Percentiles rank a stretch among this genome's conserved stretches.
These are phyloP conservation scores for Danio albolineatus DNA, from an alignment of 2,797 vertebrate species.

Conservation along the genomic window DNA sequence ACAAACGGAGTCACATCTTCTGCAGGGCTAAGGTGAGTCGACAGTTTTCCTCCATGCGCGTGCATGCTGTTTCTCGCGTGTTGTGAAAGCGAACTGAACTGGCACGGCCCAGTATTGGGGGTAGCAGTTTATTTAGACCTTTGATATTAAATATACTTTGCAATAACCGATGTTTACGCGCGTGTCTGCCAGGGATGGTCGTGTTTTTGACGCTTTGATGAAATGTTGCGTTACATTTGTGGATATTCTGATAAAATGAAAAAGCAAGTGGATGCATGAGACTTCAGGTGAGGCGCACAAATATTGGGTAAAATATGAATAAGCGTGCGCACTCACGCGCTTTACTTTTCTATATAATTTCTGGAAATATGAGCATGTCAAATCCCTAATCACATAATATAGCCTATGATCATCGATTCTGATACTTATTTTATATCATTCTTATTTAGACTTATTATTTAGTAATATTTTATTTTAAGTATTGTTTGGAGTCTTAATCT, in stretches of 20 bases:
- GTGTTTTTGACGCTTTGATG: neutral
- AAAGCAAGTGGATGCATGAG: neutral
- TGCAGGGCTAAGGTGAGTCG: conserved; percentile 49
- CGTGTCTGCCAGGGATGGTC: neutral
- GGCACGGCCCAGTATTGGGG: conserved; percentile 21
- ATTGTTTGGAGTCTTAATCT: neutral
- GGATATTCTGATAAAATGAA: neutral
- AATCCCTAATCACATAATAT: neutral
- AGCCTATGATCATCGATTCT: neutral
- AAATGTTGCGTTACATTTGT: neutral
- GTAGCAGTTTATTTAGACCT: neutral
- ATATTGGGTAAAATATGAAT: conserved; percentile 19
- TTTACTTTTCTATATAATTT: neutral
- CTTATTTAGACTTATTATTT: neutral
- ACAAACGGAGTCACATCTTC: neutral
- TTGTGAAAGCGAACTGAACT: conserved; percentile 10
- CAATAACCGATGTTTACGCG: neutral
- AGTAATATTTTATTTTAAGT: neutral
- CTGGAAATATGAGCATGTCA: neutral
- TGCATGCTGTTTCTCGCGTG: neutral
- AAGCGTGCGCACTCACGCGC: neutral
- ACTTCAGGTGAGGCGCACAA: conserved; percentile 26
- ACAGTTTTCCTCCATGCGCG: neutral
- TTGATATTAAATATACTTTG: neutral
- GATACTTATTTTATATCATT: neutral